A percentile compares a stretch with the other conserved stretches of the same genome.
phyloP scores from a whole-genome alignment of 1,140 invertebrate genomes.

The Tachypleus tridentatus region DNA sequence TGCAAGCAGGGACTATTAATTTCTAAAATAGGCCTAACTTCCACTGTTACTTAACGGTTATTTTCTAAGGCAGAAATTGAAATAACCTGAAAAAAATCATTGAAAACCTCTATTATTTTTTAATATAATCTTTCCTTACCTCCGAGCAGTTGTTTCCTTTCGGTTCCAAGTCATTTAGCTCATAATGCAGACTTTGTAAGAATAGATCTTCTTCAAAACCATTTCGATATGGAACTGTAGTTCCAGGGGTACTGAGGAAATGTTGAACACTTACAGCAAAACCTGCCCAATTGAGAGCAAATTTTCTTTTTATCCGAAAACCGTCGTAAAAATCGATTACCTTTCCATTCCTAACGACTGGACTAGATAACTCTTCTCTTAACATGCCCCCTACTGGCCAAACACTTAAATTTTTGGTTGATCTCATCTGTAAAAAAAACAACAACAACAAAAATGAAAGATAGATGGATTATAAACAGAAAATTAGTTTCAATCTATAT shows the following conservation, averaged over 20 bases:
- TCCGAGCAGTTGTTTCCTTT: slow-evolving; percentile 49
- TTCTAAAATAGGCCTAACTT: too few species aligned
- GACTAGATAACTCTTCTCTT: slow-evolving; percentile 54
- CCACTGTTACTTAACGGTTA: too few species aligned
- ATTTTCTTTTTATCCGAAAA: slow-evolving; percentile 66
- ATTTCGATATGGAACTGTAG: slow-evolving; percentile 55
- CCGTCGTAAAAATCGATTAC: slow-evolving; percentile 68
- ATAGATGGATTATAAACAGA: too few species aligned
- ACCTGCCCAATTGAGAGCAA: slow-evolving; percentile 86
- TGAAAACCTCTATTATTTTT: too few species aligned
- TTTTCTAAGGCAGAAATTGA: too few species aligned
- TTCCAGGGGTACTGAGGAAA: slow-evolving; percentile 48
- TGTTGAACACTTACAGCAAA: slow-evolving; percentile 64
- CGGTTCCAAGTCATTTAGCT: slow-evolving; percentile 57
- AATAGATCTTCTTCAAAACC: slow-evolving; percentile 78
- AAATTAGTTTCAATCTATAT: too few species aligned
- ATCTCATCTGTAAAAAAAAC: slow-evolving; percentile 55
- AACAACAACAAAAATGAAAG: neutral
- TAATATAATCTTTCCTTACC: neutral
- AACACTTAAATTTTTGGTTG: slow-evolving; percentile 68
- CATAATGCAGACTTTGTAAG: slow-evolving; percentile 54
- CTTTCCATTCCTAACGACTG: slow-evolving; percentile 50
- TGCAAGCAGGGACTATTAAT: too few species aligned
- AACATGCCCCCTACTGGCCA: slow-evolving; percentile 80
- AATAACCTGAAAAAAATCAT: too few species aligned